Evolutionary conservation across 2,888 invertebrate species (phyloP).

Genomic region (Nasonovia ribisnigri): DNA sequence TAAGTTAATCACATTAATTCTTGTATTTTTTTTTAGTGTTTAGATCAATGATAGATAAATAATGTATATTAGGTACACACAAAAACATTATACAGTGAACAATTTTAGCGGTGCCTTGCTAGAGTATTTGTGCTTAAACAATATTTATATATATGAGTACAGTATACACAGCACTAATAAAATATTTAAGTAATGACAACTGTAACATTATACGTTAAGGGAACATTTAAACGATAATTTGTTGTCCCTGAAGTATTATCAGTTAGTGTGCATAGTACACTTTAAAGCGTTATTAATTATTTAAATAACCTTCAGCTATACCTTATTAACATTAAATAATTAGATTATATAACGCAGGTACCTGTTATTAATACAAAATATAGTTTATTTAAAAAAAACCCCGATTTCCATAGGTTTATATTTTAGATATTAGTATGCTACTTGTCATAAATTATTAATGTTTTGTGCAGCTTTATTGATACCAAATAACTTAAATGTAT

Average conservation of each 20-base stretch:
- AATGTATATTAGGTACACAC: neutral
- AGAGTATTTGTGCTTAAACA: neutral
- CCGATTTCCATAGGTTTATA: neutral
- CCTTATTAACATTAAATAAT: conserved; percentile 12
- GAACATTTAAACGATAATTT: neutral
- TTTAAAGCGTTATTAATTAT: neutral
- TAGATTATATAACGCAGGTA: neutral
- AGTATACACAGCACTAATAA: neutral
- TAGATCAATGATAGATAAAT: conserved; percentile 39
- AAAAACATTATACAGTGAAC: neutral
- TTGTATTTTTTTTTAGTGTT: neutral
- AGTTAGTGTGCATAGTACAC: neutral
- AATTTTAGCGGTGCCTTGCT: neutral
- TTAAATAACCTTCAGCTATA: neutral
- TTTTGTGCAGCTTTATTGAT: neutral
- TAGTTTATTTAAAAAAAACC: neutral
- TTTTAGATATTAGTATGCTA: neutral
- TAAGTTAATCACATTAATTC: conserved; percentile 48
- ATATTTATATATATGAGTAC: neutral
- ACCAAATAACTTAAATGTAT: neutral
- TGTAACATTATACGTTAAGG: neutral
- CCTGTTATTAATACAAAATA: neutral
- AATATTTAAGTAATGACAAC: neutral
- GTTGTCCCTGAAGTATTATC: neutral
- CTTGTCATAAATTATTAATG: neutral